These are phyloP conservation scores for Stegastes partitus DNA, from an alignment of 2,113 vertebrate species.

Conservation along the genomic window DNA sequence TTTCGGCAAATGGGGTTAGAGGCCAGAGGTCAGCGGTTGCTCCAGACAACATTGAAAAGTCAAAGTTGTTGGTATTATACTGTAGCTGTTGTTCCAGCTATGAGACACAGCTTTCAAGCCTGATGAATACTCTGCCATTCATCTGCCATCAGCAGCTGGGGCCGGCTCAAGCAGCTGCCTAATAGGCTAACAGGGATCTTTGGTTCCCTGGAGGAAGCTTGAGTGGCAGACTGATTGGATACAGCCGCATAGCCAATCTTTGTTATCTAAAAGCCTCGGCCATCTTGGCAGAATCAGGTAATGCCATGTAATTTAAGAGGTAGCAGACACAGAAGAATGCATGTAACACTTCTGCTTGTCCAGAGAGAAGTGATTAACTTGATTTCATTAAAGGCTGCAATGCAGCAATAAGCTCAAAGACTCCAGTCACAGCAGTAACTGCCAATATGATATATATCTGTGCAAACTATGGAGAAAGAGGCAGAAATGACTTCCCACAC, in stretches of 20 bases:
- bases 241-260: constrained; percentile 46
- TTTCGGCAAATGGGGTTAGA: constrained; percentile 9
- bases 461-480: constrained; percentile 30
- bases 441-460: constrained; percentile 62
- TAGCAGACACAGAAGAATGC: constrained; percentile 34
- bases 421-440: constrained; percentile 54
- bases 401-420: constrained; percentile 57
- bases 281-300: constrained; percentile 54
- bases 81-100: constrained; percentile 24
- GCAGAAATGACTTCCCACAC: constrained; percentile 50
- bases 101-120: constrained; percentile 55
- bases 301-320: constrained; percentile 36
- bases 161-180: constrained; percentile 69
- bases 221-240: constrained; percentile 73
- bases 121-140: constrained; percentile 65
- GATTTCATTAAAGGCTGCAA: constrained; percentile 69
- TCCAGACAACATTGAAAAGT: constrained; percentile 34
- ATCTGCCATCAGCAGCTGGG: constrained; percentile 72
- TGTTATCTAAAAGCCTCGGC: constrained; percentile 45
- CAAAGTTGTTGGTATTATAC: constrained; percentile 25
- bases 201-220: constrained; percentile 55
- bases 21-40: constrained; percentile 49
- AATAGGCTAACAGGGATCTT: constrained; percentile 76
- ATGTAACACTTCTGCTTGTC: constrained; percentile 47
- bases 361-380: constrained; percentile 58